Percentiles rank a stretch among this genome's conserved stretches.
These are phyloP conservation scores for Halcyon senegalensis DNA, from an alignment of 2,113 vertebrate genomes.

Conservation along the genomic window DNA sequence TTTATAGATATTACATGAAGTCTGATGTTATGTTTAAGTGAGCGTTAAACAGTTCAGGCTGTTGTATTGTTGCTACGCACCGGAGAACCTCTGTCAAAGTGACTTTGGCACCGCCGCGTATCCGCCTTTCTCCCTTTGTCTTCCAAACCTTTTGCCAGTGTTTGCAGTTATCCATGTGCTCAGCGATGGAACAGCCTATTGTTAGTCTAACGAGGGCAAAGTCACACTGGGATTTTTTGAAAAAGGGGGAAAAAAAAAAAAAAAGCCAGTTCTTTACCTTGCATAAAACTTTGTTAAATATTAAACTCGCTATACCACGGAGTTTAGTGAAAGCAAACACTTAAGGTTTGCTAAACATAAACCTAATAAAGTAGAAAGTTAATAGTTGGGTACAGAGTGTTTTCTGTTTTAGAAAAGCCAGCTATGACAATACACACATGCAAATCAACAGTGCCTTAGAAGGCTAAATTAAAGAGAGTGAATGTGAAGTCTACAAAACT, in stretches of 20 bases:
- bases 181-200: slow-evolving; percentile 56
- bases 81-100: slow-evolving; percentile 57
- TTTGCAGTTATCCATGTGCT: slow-evolving; percentile 66
- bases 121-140: slow-evolving; percentile 53
- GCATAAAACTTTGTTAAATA: slow-evolving; percentile 61
- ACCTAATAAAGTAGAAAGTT: slow-evolving; percentile 38
- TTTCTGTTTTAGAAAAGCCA: background rate
- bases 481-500: background rate
- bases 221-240: slow-evolving; percentile 43
- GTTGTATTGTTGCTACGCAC: slow-evolving; percentile 64
- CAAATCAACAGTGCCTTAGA: background rate
- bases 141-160: slow-evolving; percentile 4
- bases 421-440: background rate
- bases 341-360: slow-evolving; percentile 30
- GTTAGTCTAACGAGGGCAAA: slow-evolving; percentile 54
- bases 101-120: background rate
- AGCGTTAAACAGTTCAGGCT: slow-evolving; percentile 66
- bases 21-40: slow-evolving; percentile 71
- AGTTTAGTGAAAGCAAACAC: slow-evolving; percentile 56
- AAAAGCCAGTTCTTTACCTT: slow-evolving; percentile 7
- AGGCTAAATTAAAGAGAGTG: background rate
- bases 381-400: background rate
- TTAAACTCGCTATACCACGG: slow-evolving; percentile 44
- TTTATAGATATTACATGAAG: slow-evolving; percentile 70
- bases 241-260: background rate